Percentiles rank a stretch among this genome's conserved stretches.
Evolutionary conservation across 2,113 vertebrate species (phyloP).

Genomic region (Baryphthengus martii): DNA sequence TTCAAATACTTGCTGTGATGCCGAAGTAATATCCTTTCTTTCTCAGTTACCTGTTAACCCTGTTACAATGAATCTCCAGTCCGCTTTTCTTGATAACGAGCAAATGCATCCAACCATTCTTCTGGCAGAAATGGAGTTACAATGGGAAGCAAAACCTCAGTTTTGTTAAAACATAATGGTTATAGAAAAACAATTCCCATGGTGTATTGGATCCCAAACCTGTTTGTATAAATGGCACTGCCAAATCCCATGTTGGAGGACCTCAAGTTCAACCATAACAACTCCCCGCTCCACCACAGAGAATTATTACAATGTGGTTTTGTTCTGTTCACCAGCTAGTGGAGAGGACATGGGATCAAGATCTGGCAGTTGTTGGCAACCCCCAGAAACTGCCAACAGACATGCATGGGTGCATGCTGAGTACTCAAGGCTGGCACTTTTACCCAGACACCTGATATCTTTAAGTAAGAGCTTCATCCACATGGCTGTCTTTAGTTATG

Average conservation of each 20-base stretch:
- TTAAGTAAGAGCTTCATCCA: background rate
- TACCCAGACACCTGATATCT: background rate
- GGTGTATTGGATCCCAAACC: background rate
- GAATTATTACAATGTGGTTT: background rate
- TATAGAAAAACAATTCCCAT: background rate
- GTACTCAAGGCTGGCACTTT: rapidly evolving
- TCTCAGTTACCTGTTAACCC: slow-evolving; percentile 16
- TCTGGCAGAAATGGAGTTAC: background rate
- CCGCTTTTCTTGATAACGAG: slow-evolving; percentile 38
- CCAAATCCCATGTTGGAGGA: background rate
- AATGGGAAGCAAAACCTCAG: background rate
- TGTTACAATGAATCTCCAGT: slow-evolving; percentile 22
- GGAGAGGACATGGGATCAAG: background rate
- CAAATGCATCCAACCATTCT: background rate
- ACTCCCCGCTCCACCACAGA: background rate
- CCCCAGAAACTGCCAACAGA: background rate
- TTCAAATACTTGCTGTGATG: slow-evolving; percentile 27
- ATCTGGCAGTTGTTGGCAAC: background rate
- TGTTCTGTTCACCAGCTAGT: background rate
- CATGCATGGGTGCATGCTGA: rapidly evolving
- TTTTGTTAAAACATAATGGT: background rate
- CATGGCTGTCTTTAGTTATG: background rate
- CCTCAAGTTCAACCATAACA: background rate
- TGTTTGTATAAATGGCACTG: background rate
- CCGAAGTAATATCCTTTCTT: slow-evolving; percentile 52